Percentiles rank a stretch among this genome's conserved stretches.
phyloP scores from a whole-genome alignment of 2,888 invertebrate genomes.

The Erynnis tages region DNA sequence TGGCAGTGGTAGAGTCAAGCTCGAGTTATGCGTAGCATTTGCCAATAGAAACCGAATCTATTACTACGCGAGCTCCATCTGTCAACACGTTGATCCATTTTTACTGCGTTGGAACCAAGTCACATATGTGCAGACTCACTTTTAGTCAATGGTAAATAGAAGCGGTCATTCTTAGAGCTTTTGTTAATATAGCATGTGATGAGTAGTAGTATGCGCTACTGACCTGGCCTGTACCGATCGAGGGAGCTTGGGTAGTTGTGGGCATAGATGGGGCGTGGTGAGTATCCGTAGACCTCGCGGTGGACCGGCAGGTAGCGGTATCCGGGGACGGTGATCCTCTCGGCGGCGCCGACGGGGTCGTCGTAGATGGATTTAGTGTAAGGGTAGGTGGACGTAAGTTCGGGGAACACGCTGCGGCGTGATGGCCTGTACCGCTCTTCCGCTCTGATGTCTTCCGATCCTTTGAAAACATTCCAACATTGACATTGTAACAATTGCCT shows the following conservation, averaged over 20 bases:
- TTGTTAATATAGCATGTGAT: slow-evolving; percentile 18
- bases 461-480: slow-evolving; percentile 49
- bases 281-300: slow-evolving; percentile 94
- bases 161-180: slow-evolving; percentile 13
- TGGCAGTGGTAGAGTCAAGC: slow-evolving; percentile 13
- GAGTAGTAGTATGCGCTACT: slow-evolving; percentile 67
- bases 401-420: slow-evolving; percentile 88
- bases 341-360: slow-evolving; percentile 89
- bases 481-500: too few relatives aligned
- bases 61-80: slow-evolving; percentile 21
- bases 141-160: slow-evolving; percentile 23
- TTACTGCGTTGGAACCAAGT: slow-evolving; percentile 16
- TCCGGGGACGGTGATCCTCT: slow-evolving; percentile 92
- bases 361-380: slow-evolving; percentile 93
- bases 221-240: slow-evolving; percentile 92
- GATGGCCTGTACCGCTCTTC: slow-evolving; percentile 89
- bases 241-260: slow-evolving; percentile 90
- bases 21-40: slow-evolving; percentile 18
- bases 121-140: slow-evolving; percentile 21
- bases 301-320: slow-evolving; percentile 96
- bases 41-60: slow-evolving; percentile 17
- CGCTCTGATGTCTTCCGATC: slow-evolving; percentile 95
- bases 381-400: slow-evolving; percentile 87
- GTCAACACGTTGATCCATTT: slow-evolving; percentile 23
- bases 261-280: slow-evolving; percentile 92